Evolutionary conservation across 2,888 invertebrate species (phyloP).

Genomic region (Holacanthella duospinosa): DNA sequence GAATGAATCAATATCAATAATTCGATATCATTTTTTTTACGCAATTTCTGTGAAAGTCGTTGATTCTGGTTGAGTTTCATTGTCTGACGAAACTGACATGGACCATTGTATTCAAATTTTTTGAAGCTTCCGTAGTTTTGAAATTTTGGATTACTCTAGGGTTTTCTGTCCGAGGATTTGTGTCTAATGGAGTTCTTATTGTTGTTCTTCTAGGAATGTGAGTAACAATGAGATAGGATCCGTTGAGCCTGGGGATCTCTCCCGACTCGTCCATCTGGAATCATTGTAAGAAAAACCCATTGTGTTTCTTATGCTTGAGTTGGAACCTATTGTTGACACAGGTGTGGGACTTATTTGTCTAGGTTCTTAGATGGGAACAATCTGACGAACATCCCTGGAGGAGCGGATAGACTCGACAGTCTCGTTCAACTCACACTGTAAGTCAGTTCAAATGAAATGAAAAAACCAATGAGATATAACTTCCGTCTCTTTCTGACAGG

Average conservation of each 20-base stretch:
- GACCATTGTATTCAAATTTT: background rate
- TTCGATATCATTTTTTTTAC: too few relatives aligned
- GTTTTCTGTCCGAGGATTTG: too few relatives aligned
- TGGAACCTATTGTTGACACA: constrained; percentile 4
- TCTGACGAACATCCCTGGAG: constrained; percentile 48
- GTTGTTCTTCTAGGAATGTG: constrained; percentile 47
- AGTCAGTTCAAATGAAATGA: too few relatives aligned
- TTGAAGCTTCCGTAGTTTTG: too few relatives aligned
- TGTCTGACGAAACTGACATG: too few relatives aligned
- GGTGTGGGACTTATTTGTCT: constrained; percentile 16
- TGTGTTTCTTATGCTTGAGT: constrained; percentile 1
- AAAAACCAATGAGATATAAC: too few relatives aligned
- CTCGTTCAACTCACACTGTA: background rate
- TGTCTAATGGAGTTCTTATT: too few relatives aligned
- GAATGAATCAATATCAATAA: too few relatives aligned
- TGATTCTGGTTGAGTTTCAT: too few relatives aligned
- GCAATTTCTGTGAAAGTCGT: too few relatives aligned
- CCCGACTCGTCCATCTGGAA: constrained; percentile 47
- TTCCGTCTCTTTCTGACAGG: too few relatives aligned
- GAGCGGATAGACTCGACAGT: constrained; percentile 38
- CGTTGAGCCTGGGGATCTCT: constrained; percentile 44
- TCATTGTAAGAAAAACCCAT: constrained; percentile 44
- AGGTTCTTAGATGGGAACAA: constrained; percentile 51
- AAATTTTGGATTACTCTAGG: too few relatives aligned
- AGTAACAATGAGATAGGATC: constrained; percentile 47